Evolutionary conservation across 2,888 invertebrate species (phyloP), one percentile per base, ranked within the genome.

Genomic region (Drosophila pseudotalamancana): DNA sequence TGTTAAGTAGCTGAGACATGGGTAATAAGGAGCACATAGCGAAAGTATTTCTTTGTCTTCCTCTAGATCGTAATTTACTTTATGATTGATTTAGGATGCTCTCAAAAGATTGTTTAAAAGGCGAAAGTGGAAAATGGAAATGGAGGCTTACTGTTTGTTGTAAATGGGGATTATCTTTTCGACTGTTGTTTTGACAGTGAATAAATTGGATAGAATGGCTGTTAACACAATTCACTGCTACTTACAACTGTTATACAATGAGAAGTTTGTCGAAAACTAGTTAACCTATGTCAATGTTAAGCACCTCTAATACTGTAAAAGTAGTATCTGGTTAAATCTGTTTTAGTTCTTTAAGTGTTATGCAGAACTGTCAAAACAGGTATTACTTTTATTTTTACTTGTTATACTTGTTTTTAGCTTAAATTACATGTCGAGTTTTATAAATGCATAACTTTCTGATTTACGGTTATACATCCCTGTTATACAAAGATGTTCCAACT

Each of bases 1-100:
- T 50, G 31, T 42, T 63, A 72, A 71, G 61, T 56, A 59, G 61
- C 32, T 43, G 3, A 29, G 56, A 54, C 37, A 12, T 59, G 32
- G 35, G 23, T 35, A 35, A 8, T 31, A 8, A n/a, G 16, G 25
- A 6, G 9, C 2, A 9, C 21, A n/a, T n/a, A 11, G 31, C 11
- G 35, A 27, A 56, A 56, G 19, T 49, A 40, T 32, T 21, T 25
- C 49, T 34, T 18, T 37, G 32, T 19, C 9, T 40, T 19, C n/a
- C 31, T 12, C 14, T 23, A 27, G 37, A 4, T 11, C 19, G 25
- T 27, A 40, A 43, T 53, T 56, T 12, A 11, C 19, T 31, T 42
- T 34, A 6, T 40, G 51, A 29, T 63, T 48, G 54, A 50, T 50
- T 25, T 23, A 16, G 43, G 48, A 35, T 66, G n/a, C n/a, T n/a